Conservation (phyloP, 37 sponge, comb jelly and placozoan species). For the Aphrocallistes beatrix region DNA sequence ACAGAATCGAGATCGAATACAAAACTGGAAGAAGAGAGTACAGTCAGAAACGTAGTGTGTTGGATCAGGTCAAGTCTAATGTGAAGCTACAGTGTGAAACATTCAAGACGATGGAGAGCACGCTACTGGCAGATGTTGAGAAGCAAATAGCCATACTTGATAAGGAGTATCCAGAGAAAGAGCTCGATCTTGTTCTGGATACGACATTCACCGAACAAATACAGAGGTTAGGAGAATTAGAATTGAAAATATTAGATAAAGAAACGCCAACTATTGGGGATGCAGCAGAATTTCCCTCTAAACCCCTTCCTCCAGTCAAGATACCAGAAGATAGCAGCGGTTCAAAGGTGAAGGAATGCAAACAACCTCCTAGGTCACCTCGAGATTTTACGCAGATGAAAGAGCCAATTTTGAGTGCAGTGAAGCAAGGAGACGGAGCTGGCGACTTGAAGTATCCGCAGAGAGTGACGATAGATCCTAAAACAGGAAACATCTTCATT, state of each 20-base stretch:
- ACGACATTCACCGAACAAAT: not conserved
- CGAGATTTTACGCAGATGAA: not conserved
- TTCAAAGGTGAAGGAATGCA: too few species aligned
- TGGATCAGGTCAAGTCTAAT: not conserved
- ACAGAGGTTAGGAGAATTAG: not conserved
- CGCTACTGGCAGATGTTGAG: not conserved
- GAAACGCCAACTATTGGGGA: too few species aligned
- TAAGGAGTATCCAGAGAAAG: not conserved
- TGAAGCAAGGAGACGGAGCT: not conserved
- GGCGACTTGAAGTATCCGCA: not conserved
- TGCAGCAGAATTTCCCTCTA: too few species aligned
- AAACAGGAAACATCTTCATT: not conserved
- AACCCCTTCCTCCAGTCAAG: too few species aligned
- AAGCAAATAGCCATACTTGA: not conserved
- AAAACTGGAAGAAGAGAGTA: not conserved
- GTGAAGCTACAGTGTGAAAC: not conserved
- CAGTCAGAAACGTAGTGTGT: not conserved
- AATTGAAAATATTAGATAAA: not conserved
- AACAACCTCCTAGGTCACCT: too few species aligned
- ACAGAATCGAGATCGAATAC: not conserved
- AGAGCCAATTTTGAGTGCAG: not conserved
- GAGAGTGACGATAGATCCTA: not conserved
- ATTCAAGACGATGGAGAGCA: not conserved
- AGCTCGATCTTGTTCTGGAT: not conserved
- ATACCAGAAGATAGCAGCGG: too few species aligned